Evolutionary conservation across 2,888 invertebrate species (phyloP).

Genomic region (Epinotia bilunana): DNA sequence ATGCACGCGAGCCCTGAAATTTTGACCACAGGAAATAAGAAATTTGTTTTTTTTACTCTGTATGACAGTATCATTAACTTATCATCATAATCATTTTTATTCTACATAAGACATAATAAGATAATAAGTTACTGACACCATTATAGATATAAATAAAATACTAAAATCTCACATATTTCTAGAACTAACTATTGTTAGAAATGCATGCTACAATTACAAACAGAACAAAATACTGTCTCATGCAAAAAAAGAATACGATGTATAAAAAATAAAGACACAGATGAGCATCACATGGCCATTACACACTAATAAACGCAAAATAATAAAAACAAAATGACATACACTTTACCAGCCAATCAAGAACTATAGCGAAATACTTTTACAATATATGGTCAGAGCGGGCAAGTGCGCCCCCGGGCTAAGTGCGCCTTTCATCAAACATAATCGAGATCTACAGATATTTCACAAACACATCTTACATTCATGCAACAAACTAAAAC

Average conservation of each 20-base stretch:
- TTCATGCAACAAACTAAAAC: too few relatives aligned
- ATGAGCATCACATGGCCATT: background rate
- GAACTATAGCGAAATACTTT: background rate
- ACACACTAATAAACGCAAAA: background rate
- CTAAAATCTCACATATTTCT: background rate
- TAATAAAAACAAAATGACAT: background rate
- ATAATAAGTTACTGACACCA: background rate
- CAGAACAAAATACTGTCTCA: background rate
- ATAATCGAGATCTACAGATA: too few relatives aligned
- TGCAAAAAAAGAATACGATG: conserved; percentile 12
- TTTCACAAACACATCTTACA: too few relatives aligned
- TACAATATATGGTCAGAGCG: too few relatives aligned
- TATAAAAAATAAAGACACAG: background rate
- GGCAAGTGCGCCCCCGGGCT: too few relatives aligned
- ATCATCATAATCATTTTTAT: background rate
- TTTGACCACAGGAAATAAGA: too few relatives aligned
- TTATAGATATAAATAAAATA: background rate
- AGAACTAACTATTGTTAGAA: background rate
- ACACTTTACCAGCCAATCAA: background rate
- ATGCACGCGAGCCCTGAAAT: too few relatives aligned
- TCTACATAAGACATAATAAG: background rate
- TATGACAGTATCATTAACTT: background rate
- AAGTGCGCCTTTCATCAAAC: too few relatives aligned
- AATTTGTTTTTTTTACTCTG: too few relatives aligned
- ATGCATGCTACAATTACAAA: conserved; percentile 33